Conservation (phyloP, 53 echinoderm and acorn worm genomes). For the Antedon mediterranea region DNA sequence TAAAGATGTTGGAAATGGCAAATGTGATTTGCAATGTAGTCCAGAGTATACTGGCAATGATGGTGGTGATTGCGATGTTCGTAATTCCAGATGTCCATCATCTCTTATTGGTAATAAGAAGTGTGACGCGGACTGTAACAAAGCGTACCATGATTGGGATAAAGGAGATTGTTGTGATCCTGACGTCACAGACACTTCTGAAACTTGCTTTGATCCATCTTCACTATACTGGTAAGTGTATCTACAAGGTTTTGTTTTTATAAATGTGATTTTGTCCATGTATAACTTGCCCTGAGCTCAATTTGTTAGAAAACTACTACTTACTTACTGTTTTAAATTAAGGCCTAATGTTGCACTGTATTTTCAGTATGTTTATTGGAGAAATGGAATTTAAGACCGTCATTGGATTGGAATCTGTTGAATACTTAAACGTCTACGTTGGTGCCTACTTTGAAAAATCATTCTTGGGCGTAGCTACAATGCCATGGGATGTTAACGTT, state of each 20-base stretch:
- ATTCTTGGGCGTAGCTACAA: constrained; percentile 62
- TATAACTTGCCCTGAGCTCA: too few species aligned
- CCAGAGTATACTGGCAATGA: constrained; percentile 1
- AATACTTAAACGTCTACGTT: constrained; percentile 66
- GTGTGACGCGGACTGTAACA: constrained; percentile 53
- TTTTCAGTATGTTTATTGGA: constrained; percentile 73
- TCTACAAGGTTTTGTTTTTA: too few species aligned
- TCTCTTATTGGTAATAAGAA: constrained; percentile 23
- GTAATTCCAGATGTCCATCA: neutral
- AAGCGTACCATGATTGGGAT: constrained; percentile 45
- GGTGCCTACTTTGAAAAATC: constrained; percentile 42
- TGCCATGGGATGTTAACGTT: constrained; percentile 81
- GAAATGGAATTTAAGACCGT: constrained; percentile 46
- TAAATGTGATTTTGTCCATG: too few species aligned
- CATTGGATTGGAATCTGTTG: constrained; percentile 27
- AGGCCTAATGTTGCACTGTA: too few species aligned
- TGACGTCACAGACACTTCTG: constrained; percentile 7
- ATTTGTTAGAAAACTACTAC: too few species aligned
- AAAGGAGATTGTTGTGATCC: constrained; percentile 77
- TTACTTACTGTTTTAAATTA: too few species aligned
- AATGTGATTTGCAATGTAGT: constrained; percentile 26
- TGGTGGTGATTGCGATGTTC: constrained; percentile 29
- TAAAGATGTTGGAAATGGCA: constrained; percentile 34
- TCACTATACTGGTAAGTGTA: constrained; percentile 46
- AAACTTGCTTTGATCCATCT: constrained; percentile 54